Percentiles rank a stretch among this genome's conserved stretches.
These are phyloP conservation scores for Microcebus griseorufus DNA, from an alignment of 2,113 vertebrate species.

Conservation along the genomic window DNA sequence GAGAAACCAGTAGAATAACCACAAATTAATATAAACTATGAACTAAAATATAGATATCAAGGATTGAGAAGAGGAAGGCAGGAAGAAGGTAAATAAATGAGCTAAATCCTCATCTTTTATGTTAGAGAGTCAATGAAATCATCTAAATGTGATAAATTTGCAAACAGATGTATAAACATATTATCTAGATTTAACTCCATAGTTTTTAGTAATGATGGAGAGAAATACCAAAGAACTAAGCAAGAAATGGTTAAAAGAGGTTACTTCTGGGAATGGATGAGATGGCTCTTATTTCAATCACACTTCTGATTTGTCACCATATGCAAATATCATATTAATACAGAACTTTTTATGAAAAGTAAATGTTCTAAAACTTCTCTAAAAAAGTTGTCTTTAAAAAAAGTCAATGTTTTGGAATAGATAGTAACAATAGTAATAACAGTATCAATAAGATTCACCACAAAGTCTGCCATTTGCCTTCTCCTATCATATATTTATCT, in stretches of 20 bases:
- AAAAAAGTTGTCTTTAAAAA: not conserved
- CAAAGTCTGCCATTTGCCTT: not conserved
- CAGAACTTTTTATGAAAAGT: slow-evolving; percentile 12
- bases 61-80: not conserved
- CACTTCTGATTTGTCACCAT: not conserved
- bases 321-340: not conserved
- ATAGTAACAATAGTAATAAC: not conserved
- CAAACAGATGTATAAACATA: not conserved
- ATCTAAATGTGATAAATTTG: not conserved
- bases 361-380: not conserved
- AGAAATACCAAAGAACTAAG: not conserved
- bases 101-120: not conserved
- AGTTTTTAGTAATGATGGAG: not conserved
- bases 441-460: not conserved
- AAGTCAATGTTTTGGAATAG: not conserved
- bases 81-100: not conserved
- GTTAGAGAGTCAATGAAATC: not conserved
- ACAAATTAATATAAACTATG: not conserved
- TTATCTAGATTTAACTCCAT: not conserved
- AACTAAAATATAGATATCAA: not conserved
- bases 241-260: not conserved
- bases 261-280: not conserved
- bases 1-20: not conserved
- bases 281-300: not conserved
- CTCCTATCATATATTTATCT: not conserved